These are phyloP conservation scores for Autographa pulchrina DNA, from an alignment of 2,888 invertebrate species.

Conservation along the genomic window DNA sequence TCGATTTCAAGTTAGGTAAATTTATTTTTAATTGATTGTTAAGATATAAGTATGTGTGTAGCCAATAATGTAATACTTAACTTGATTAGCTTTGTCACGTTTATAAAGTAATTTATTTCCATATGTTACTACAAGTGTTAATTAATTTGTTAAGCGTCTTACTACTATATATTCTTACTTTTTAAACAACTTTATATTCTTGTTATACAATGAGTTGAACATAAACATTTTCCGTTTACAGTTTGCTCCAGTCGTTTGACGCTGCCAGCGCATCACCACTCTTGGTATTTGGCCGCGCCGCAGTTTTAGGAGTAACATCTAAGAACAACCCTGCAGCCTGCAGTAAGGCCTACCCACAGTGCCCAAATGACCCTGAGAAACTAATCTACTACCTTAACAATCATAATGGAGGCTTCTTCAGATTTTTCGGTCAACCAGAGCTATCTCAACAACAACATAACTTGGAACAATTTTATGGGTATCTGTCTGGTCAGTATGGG, in stretches of 20 bases:
- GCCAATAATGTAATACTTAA: too few relatives aligned
- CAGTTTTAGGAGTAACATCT: constrained; percentile 92
- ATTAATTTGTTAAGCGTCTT: too few relatives aligned
- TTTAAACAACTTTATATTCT: too few relatives aligned
- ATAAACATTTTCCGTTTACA: constrained; percentile 67
- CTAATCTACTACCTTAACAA: constrained; percentile 95
- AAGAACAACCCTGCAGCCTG: constrained; percentile 90
- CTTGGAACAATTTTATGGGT: constrained; percentile 80
- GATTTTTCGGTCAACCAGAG: constrained; percentile 91
- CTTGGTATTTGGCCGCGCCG: constrained; percentile 93
- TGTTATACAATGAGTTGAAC: neutral
- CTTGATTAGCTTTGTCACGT: too few relatives aligned
- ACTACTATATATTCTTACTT: too few relatives aligned
- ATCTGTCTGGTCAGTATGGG: constrained; percentile 67
- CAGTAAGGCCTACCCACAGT: constrained; percentile 91
- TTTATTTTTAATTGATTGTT: too few relatives aligned
- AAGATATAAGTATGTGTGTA: too few relatives aligned
- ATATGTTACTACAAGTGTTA: too few relatives aligned
- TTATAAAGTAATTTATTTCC: too few relatives aligned
- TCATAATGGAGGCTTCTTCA: constrained; percentile 95
- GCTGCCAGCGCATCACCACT: constrained; percentile 90
- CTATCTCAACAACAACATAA: constrained; percentile 69
- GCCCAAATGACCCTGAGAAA: constrained; percentile 93
- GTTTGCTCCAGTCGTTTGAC: constrained; percentile 89
- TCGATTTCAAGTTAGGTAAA: too few relatives aligned